Evolutionary conservation across 2,113 vertebrate species (phyloP).

Genomic region (Athene noctua): DNA sequence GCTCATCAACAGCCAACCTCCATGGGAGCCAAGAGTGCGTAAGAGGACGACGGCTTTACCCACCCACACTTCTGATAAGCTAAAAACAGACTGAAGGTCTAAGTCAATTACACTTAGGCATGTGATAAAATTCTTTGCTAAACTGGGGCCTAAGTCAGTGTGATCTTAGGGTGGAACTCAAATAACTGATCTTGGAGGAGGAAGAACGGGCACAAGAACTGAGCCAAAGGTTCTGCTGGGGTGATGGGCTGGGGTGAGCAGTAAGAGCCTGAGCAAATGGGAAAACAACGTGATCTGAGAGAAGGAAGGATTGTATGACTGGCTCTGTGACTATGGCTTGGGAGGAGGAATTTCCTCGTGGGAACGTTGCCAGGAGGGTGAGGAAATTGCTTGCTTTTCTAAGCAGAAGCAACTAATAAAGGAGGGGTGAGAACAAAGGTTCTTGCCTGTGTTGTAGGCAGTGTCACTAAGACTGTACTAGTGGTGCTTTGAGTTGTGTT

Average conservation of each 20-base stretch:
- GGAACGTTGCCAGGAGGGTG: conserved; percentile 17
- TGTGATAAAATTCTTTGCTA: conserved; percentile 46
- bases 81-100: conserved; percentile 3
- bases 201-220: neutral
- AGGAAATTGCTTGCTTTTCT: conserved; percentile 26
- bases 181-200: conserved; percentile 11
- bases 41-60: neutral
- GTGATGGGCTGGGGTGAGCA: neutral
- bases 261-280: neutral
- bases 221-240: conserved; percentile 20
- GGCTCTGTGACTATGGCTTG: neutral
- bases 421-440: neutral
- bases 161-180: conserved; percentile 32
- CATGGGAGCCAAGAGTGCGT: fast-evolving
- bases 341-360: conserved; percentile 12
- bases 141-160: conserved; percentile 37
- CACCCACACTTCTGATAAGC: conserved; percentile 19
- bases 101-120: neutral
- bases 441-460: neutral
- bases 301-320: neutral
- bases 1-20: neutral
- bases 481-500: neutral
- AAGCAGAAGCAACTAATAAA: neutral
- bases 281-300: neutral
- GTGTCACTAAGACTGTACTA: neutral